These are phyloP conservation scores for Lagopus muta DNA, from an alignment of 2,113 vertebrate genomes.

Conservation along the genomic window DNA sequence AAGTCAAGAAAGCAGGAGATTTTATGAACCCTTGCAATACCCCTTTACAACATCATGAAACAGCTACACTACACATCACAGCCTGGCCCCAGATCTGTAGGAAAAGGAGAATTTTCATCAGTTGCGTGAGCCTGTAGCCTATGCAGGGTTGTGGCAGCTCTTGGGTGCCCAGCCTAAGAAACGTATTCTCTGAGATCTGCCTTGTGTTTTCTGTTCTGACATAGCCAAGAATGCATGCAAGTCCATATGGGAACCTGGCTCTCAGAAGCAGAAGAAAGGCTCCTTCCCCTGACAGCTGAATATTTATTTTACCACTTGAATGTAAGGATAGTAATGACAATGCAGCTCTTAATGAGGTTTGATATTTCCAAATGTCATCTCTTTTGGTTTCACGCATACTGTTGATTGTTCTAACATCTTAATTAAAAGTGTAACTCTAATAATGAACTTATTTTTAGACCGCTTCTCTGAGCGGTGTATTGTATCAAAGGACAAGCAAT, in stretches of 20 bases:
- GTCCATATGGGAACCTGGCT: background rate
- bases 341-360: background rate
- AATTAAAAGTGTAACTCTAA: conserved; percentile 70
- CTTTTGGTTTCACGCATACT: background rate
- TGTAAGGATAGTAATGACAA: background rate
- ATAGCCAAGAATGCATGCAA: background rate
- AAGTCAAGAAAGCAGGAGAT: background rate
- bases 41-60: background rate
- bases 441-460: conserved; percentile 66
- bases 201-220: background rate
- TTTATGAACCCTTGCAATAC: background rate
- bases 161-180: background rate
- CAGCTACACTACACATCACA: background rate
- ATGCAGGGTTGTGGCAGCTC: background rate
- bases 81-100: background rate
- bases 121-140: background rate
- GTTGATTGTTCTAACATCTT: conserved; percentile 52
- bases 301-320: background rate
- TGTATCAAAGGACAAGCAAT: conserved; percentile 68
- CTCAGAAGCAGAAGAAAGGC: background rate
- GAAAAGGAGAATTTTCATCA: background rate
- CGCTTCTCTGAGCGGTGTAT: conserved; percentile 19
- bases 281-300: background rate
- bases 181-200: background rate
- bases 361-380: conserved; percentile 59